Evolutionary conservation across 1,140 invertebrate species (phyloP), one percentile per base, ranked within the genome.

Genomic region (Leguminivora glycinivorella): DNA sequence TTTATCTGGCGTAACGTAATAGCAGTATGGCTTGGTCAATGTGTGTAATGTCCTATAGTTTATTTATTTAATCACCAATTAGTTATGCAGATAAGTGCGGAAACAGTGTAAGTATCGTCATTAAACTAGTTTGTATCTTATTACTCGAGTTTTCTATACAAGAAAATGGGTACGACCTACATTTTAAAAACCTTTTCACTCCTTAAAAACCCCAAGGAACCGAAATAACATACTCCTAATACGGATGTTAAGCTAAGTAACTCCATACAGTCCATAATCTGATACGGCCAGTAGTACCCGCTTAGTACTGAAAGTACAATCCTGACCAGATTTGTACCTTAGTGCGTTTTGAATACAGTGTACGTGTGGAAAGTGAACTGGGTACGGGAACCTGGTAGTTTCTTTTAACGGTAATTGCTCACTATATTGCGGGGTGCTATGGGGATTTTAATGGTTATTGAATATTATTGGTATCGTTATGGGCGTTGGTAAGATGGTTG

Each of bases 371-470:
- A 2, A 43, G 40, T 17, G 9, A 43, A 43, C 40, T 0, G 5
- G 3, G 40, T n/a, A 14, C 40, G 40, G n/a, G 40, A 43, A 5
- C 0, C 40, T n/a, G 17, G 19, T 10, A 52, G 17, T 22, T 52
- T 52, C 47, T 52, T 52, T 52, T 52, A 52, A 52, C 47, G 47
- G n/a, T 52, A 22, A 52, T 9, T 52, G 47, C 19, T 22, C 47
- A 52, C 17, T 52, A 22, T 52, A 52, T 19, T 43, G 40, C 17
- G 19, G 0, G 19, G 47, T 9, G 47, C 14, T 43, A 43, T 10
- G 7, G 43, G n/a, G 47, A 52, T 52, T 52, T 52, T 52, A 52
- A 52, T 52, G 47, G 6, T 52, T 52, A 52, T 52, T 52, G 22
- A 52, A 22, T 52, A 52, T 52, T 22, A 52, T 52, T 52, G 19